Conservation (phyloP, 2,797 vertebrate species). For the Poecilia gillii region DNA sequence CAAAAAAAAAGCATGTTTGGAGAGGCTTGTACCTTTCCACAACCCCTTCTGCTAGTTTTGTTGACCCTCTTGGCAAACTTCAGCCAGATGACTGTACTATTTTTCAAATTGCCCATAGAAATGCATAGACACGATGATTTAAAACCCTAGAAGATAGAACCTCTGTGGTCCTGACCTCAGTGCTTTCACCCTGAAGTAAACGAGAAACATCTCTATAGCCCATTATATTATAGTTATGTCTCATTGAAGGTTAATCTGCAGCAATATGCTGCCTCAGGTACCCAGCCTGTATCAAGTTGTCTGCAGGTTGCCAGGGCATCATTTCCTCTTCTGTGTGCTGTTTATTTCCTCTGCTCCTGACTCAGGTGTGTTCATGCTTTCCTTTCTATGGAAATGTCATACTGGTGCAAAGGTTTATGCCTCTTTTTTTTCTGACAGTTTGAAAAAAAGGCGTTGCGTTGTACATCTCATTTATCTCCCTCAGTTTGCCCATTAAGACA, state of each 20-base stretch:
- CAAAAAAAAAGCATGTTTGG: background rate
- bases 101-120: constrained; percentile 39
- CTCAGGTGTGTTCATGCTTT: constrained; percentile 30
- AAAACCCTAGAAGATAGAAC: constrained; percentile 50
- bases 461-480: constrained; percentile 35
- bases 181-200: constrained; percentile 61
- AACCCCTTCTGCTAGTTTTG: constrained; percentile 19
- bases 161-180: constrained; percentile 64
- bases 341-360: constrained; percentile 54
- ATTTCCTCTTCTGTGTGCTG: constrained; percentile 58
- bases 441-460: constrained; percentile 37
- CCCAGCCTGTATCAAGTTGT: constrained; percentile 50
- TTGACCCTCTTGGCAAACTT: constrained; percentile 35
- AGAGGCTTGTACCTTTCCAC: constrained; percentile 4
- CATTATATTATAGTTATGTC: constrained; percentile 63
- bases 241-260: constrained; percentile 57
- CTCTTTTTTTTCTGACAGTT: constrained; percentile 29
- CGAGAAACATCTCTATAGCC: constrained; percentile 57
- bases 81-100: constrained; percentile 21
- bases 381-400: constrained; percentile 40
- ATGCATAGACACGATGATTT: constrained; percentile 60
- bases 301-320: constrained; percentile 63
- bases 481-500: constrained; percentile 53
- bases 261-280: constrained; percentile 67
- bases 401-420: constrained; percentile 40